A percentile compares a stretch with the other conserved stretches of the same genome.
Conservation (phyloP, 2,888 invertebrate species). For the Platycheirus albimanus region DNA sequence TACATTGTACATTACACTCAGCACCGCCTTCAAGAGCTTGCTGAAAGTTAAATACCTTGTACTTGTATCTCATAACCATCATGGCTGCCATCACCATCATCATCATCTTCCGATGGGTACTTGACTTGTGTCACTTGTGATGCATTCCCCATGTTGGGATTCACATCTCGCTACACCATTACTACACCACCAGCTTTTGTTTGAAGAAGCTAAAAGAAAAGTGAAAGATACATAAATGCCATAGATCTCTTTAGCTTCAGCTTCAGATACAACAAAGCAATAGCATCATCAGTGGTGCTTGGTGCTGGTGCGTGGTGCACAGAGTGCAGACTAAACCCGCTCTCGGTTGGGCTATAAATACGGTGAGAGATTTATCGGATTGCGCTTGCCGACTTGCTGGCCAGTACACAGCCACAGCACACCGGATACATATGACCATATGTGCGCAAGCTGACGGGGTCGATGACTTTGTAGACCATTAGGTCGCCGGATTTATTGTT, state of each 20-base stretch:
- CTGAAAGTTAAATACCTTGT: conserved; percentile 55
- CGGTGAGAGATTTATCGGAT: conserved; percentile 61
- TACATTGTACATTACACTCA: not conserved
- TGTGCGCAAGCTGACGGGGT: conserved; percentile 55
- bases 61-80: conserved; percentile 28
- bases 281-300: not conserved
- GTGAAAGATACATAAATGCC: conserved; percentile 37
- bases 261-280: conserved; percentile 13
- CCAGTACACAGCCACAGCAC: too few species aligned
- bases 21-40: conserved; percentile 28
- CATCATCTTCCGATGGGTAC: not conserved
- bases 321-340: conserved; percentile 7
- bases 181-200: conserved; percentile 10
- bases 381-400: conserved; percentile 6
- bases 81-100: not conserved
- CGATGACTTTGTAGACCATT: conserved; percentile 68
- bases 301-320: too few species aligned
- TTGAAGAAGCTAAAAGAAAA: conserved; percentile 50
- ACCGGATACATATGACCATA: conserved; percentile 66
- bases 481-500: conserved; percentile 64
- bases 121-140: conserved; percentile 45
- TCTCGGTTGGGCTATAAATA: conserved; percentile 53
- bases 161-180: not conserved
- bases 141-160: conserved; percentile 29
- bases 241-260: conserved; percentile 19